A percentile compares a stretch with the other conserved stretches of the same genome.
Conservation (phyloP, 2,888 invertebrate genomes). For the Tanytarsus gracilentus region DNA sequence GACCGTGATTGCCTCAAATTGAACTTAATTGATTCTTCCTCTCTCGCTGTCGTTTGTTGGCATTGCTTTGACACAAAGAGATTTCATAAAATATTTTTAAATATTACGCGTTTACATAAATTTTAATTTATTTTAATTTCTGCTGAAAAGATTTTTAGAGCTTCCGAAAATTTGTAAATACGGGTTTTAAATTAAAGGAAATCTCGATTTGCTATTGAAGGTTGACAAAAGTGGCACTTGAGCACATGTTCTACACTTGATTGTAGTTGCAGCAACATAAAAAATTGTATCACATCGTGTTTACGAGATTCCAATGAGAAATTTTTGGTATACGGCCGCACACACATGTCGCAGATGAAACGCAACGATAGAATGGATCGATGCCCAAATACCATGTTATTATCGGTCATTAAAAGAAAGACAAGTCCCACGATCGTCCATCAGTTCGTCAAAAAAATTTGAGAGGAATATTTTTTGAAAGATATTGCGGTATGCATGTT, state of each 20-base stretch:
- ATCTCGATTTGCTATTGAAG: background rate
- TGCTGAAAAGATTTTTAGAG: background rate
- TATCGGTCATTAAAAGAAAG: constrained; percentile 17
- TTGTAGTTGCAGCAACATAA: no score
- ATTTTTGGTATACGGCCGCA: background rate
- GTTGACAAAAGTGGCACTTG: background rate
- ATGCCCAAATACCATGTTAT: constrained; percentile 23
- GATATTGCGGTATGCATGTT: background rate
- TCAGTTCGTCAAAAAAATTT: background rate
- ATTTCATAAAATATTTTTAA: background rate
- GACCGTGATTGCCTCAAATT: constrained; percentile 36
- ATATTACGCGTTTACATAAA: background rate
- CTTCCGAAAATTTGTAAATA: background rate
- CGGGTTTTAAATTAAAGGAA: background rate
- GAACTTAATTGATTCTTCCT: constrained; percentile 37
- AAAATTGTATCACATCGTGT: no score
- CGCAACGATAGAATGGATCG: background rate
- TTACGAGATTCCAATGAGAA: no score
- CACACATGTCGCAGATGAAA: background rate
- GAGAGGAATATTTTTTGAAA: background rate
- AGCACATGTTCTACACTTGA: background rate
- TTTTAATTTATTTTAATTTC: constrained; percentile 16
- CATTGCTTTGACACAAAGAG: constrained; percentile 11
- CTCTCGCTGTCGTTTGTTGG: constrained; percentile 29
- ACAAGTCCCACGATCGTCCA: background rate